phyloP scores from a whole-genome alignment of 2,113 vertebrate genomes.

The Coracopsis vasa region DNA sequence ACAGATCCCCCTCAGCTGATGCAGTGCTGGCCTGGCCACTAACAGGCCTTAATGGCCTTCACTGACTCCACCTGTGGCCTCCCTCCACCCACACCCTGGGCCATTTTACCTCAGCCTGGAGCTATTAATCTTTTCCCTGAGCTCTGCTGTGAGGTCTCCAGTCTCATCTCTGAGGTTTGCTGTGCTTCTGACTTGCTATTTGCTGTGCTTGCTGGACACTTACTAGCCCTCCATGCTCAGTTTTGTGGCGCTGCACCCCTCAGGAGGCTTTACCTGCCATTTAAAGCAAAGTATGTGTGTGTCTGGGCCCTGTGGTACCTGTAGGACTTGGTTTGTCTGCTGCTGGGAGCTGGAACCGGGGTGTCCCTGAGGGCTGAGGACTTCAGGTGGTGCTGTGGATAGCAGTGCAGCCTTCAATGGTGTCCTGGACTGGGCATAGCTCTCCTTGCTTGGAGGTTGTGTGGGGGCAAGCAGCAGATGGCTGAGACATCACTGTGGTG shows the following conservation, averaged over 20 bases:
- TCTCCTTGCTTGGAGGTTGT: not conserved
- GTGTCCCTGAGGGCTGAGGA: rapidly evolving
- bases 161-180: rapidly evolving
- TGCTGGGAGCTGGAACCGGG: not conserved
- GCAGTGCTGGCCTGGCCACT: rapidly evolving
- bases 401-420: rapidly evolving
- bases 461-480: not conserved
- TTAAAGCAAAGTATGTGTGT: rapidly evolving
- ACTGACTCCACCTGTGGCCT: not conserved
- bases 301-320: rapidly evolving
- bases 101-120: not conserved
- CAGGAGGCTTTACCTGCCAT: rapidly evolving
- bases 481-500: rapidly evolving
- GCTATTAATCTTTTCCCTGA: rapidly evolving
- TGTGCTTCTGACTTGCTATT: rapidly evolving
- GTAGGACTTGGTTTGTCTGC: rapidly evolving
- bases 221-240: rapidly evolving
- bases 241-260: rapidly evolving
- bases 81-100: rapidly evolving
- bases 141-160: rapidly evolving
- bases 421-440: rapidly evolving
- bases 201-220: rapidly evolving
- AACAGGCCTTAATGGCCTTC: rapidly evolving
- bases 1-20: not conserved
- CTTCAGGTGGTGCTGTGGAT: not conserved